Percentiles rank a stretch among this genome's conserved stretches.
phyloP scores from a whole-genome alignment of 2,113 vertebrate genomes.

The Epinephelus moara region DNA sequence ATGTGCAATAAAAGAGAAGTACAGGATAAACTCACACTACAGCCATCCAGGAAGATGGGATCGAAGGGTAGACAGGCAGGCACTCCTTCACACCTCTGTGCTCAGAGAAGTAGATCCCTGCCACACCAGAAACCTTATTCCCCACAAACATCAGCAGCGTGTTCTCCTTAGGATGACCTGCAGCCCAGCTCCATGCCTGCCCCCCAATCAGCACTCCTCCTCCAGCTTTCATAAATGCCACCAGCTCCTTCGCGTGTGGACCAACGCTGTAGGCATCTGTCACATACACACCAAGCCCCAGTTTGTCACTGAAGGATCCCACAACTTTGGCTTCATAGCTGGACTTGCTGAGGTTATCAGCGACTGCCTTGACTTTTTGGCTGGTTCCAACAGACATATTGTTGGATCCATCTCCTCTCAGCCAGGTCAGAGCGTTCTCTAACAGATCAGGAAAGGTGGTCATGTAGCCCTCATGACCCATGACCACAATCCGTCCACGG shows the following conservation, averaged over 20 bases:
- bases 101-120: slow-evolving; percentile 90
- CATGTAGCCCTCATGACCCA: slow-evolving; percentile 88
- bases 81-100: slow-evolving; percentile 73
- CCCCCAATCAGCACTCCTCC: slow-evolving; percentile 91
- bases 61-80: slow-evolving; percentile 84
- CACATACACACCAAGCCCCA: slow-evolving; percentile 86
- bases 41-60: slow-evolving; percentile 87
- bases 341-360: slow-evolving; percentile 78
- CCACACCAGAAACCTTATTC: slow-evolving; percentile 89
- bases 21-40: slow-evolving; percentile 83
- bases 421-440: slow-evolving; percentile 88
- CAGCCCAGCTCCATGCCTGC: slow-evolving; percentile 89
- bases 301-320: slow-evolving; percentile 60
- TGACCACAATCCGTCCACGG: slow-evolving; percentile 87
- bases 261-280: slow-evolving; percentile 83
- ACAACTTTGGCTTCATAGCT: slow-evolving; percentile 62
- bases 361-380: slow-evolving; percentile 70
- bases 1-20: not conserved
- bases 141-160: slow-evolving; percentile 86
- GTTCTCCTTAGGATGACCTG: slow-evolving; percentile 80
- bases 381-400: slow-evolving; percentile 82
- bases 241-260: slow-evolving; percentile 70
- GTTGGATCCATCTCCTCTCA: slow-evolving; percentile 78
- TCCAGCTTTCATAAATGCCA: slow-evolving; percentile 87
- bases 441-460: slow-evolving; percentile 83